Conservation (phyloP, 2,797 vertebrate species). For the Alcedo quadribrachys region DNA sequence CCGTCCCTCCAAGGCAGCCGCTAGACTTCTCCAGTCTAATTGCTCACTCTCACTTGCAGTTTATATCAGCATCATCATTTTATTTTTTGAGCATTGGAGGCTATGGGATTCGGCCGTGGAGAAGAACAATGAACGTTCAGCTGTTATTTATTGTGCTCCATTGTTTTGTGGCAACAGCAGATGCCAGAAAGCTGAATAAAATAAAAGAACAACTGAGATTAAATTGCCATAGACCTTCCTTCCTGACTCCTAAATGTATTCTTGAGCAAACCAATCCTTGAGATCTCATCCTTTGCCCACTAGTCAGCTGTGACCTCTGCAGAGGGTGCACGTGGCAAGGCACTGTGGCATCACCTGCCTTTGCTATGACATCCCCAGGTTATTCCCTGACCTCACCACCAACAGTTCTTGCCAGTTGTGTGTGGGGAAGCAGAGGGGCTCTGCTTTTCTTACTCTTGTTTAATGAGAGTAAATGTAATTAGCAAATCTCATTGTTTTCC, state of each 20-base stretch:
- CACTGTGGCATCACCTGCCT: not conserved
- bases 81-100: slow-evolving; percentile 47
- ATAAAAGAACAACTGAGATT: slow-evolving; percentile 60
- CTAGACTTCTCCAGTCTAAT: slow-evolving; percentile 63
- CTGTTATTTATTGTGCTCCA: slow-evolving; percentile 68
- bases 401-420: not conserved
- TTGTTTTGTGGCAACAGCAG: slow-evolving; percentile 73
- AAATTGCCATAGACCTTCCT: slow-evolving; percentile 68
- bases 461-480: slow-evolving; percentile 16
- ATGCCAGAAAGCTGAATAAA: slow-evolving; percentile 71
- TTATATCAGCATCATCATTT: slow-evolving; percentile 70
- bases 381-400: not conserved
- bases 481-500: not conserved
- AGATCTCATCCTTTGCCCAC: not conserved
- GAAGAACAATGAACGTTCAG: slow-evolving; percentile 70
- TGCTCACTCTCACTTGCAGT: slow-evolving; percentile 65
- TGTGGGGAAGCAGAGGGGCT: not conserved
- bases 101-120: slow-evolving; percentile 27
- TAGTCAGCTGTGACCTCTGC: not conserved
- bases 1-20: slow-evolving; percentile 62
- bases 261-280: not conserved
- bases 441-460: slow-evolving; percentile 13
- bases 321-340: not conserved
- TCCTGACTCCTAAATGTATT: slow-evolving; percentile 63
- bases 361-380: not conserved